Percentiles rank a stretch among this genome's conserved stretches.
These are phyloP conservation scores for Arge pagana DNA, from an alignment of 2,888 invertebrate genomes.

Conservation along the genomic window DNA sequence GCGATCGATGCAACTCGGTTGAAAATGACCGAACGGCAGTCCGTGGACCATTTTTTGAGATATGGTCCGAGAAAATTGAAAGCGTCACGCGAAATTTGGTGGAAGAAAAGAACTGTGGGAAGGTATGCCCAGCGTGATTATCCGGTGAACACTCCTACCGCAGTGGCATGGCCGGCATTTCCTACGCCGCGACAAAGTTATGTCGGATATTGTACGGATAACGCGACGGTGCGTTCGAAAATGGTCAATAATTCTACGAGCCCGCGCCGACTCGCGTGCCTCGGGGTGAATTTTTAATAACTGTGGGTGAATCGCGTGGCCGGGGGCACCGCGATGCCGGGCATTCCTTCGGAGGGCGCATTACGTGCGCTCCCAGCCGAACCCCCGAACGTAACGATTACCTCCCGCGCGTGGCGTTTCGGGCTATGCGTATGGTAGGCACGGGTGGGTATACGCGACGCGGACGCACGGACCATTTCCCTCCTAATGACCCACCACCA, in stretches of 20 bases:
- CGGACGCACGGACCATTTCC: no score
- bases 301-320: conserved; percentile 34
- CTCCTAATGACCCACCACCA: no score
- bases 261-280: conserved; percentile 16
- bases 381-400: no score
- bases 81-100: conserved; percentile 40
- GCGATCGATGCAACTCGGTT: no score
- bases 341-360: not conserved
- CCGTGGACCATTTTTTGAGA: no score
- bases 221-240: conserved; percentile 17
- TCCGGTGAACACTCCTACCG: conserved; percentile 28
- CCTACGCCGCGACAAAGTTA: conserved; percentile 23
- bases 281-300: conserved; percentile 44
- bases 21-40: no score
- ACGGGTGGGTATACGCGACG: no score
- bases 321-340: conserved; percentile 20
- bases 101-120: conserved; percentile 46
- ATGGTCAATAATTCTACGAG: conserved; percentile 29
- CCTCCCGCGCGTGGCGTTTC: no score
- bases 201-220: conserved; percentile 37
- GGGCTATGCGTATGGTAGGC: no score
- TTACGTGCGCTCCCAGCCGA: no score
- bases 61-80: conserved; percentile 40
- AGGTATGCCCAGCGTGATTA: conserved; percentile 43
- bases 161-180: conserved; percentile 39